Evolutionary conservation across 2,888 invertebrate genomes (phyloP).

Genomic region (Adineta ricciae): DNA sequence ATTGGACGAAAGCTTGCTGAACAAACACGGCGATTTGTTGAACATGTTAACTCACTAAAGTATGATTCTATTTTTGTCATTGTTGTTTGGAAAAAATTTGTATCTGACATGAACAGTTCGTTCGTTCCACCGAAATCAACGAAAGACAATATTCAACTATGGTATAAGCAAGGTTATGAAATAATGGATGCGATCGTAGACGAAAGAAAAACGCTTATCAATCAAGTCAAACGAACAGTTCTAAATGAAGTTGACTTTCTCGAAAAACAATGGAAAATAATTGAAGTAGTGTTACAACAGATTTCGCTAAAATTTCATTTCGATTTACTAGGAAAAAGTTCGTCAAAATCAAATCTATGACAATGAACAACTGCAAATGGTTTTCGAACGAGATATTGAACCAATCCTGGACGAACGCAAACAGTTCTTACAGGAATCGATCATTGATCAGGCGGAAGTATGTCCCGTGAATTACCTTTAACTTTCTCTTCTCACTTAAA

Average conservation of each 20-base stretch:
- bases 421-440: background rate
- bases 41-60: background rate
- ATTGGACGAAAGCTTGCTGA: background rate
- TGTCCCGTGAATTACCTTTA: too few species aligned
- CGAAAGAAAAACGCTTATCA: background rate
- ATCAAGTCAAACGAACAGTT: background rate
- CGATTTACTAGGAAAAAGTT: conserved; percentile 11
- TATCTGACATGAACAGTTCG: background rate
- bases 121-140: conserved; percentile 7
- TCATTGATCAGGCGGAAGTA: background rate
- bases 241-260: background rate
- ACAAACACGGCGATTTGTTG: background rate
- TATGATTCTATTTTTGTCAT: background rate
- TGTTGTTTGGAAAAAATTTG: background rate
- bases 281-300: too few species aligned
- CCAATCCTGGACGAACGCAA: background rate
- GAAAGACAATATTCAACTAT: background rate
- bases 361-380: background rate
- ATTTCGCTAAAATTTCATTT: too few species aligned
- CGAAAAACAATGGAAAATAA: background rate
- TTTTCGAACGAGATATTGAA: background rate
- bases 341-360: background rate
- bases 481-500: background rate
- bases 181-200: background rate
- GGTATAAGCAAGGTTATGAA: background rate